phyloP scores from a whole-genome alignment of 1,140 invertebrate genomes.

The Saxidomus purpurata region DNA sequence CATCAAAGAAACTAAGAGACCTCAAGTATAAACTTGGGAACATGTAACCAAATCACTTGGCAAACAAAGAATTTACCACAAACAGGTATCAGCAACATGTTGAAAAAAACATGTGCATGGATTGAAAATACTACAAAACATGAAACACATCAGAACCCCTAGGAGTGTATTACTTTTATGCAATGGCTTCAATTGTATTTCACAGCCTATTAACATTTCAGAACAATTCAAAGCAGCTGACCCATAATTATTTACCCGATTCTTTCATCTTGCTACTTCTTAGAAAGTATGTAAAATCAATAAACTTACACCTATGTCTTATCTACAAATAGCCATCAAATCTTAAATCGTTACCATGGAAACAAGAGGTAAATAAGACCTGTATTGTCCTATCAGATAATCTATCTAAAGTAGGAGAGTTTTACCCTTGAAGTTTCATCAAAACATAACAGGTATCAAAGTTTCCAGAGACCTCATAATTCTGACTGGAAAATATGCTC shows the following conservation, averaged over 20 bases:
- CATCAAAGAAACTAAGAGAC: too few relatives aligned
- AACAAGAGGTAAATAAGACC: conserved; percentile 57
- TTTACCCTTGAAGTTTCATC: conserved; percentile 44
- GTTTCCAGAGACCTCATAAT: neutral
- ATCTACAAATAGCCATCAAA: conserved; percentile 54
- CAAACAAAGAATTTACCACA: too few relatives aligned
- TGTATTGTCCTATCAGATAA: conserved; percentile 60
- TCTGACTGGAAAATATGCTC: too few relatives aligned
- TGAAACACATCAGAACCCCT: too few relatives aligned
- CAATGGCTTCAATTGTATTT: too few relatives aligned
- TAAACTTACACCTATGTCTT: conserved; percentile 35
- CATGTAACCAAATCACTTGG: too few relatives aligned
- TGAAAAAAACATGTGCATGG: too few relatives aligned
- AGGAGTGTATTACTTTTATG: too few relatives aligned
- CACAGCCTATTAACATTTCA: neutral
- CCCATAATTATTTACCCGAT: neutral
- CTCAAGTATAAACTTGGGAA: too few relatives aligned
- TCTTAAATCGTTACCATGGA: conserved; percentile 60
- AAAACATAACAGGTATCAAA: conserved; percentile 26
- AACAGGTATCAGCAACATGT: too few relatives aligned
- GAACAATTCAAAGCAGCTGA: neutral
- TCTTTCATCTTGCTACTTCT: neutral
- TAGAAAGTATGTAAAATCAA: conserved; percentile 51
- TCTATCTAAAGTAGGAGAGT: conserved; percentile 46
- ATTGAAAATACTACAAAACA: too few relatives aligned